Conservation (phyloP, 2,888 invertebrate species). For the Pandemis cinnamomeana region DNA sequence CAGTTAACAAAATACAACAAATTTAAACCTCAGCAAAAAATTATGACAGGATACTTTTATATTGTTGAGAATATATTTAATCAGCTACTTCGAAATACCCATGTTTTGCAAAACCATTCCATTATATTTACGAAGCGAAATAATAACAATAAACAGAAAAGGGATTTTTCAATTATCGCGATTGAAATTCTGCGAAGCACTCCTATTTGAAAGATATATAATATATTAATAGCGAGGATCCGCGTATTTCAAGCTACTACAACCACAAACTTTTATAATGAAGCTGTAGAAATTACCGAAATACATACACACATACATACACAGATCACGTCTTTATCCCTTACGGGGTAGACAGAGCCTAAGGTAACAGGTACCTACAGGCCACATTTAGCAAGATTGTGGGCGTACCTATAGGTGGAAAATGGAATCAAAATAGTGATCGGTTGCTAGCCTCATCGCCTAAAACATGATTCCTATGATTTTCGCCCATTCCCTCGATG, state of each 20-base stretch:
- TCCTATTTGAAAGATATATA: constrained; percentile 19
- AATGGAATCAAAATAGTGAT: too few relatives aligned
- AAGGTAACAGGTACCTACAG: too few relatives aligned
- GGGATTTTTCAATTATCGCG: constrained; percentile 23
- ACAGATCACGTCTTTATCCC: too few relatives aligned
- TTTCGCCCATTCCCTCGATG: too few relatives aligned
- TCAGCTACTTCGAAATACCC: too few relatives aligned
- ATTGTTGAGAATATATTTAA: too few relatives aligned
- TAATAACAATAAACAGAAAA: constrained; percentile 14
- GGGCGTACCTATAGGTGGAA: too few relatives aligned
- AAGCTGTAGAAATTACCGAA: neutral
- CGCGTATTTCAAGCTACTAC: neutral
- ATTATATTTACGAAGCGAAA: neutral
- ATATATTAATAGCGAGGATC: constrained; percentile 8
- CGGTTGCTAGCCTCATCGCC: too few relatives aligned
- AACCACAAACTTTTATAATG: neutral
- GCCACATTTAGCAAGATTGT: too few relatives aligned
- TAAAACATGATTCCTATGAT: too few relatives aligned
- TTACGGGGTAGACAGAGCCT: too few relatives aligned
- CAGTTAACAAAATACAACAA: neutral
- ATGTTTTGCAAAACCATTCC: neutral
- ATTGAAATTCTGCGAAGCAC: constrained; percentile 26
- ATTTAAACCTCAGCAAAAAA: neutral
- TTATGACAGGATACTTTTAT: neutral
- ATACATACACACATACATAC: neutral